Percentiles rank a stretch among this genome's conserved stretches.
These are phyloP conservation scores for Zaprionus obscuricornis DNA, from an alignment of 2,888 invertebrate genomes.

Conservation along the genomic window DNA sequence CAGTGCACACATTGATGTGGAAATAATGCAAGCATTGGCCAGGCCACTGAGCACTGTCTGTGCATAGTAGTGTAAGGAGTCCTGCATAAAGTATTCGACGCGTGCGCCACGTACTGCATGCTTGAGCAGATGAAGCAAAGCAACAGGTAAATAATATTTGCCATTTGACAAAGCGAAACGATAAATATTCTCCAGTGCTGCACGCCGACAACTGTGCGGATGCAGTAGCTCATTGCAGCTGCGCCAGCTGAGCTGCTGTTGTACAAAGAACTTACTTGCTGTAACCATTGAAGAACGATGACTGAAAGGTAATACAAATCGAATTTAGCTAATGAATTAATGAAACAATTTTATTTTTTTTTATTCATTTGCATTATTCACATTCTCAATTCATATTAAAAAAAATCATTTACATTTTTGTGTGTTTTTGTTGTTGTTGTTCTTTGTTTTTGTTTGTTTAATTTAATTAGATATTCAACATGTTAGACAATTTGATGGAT, in stretches of 20 bases:
- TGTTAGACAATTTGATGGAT: not conserved
- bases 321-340: too few relatives aligned
- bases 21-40: conserved; percentile 33
- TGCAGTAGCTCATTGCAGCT: conserved; percentile 67
- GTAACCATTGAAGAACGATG: conserved; percentile 54
- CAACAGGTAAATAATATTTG: conserved; percentile 69
- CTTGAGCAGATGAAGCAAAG: conserved; percentile 54
- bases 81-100: conserved; percentile 42
- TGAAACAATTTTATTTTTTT: too few relatives aligned
- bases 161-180: conserved; percentile 49
- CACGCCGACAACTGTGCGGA: conserved; percentile 50
- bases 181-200: conserved; percentile 36
- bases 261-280: conserved; percentile 64
- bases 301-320: conserved; percentile 3
- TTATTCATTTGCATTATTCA: too few relatives aligned
- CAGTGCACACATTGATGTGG: conserved; percentile 51
- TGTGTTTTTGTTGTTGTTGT: too few relatives aligned
- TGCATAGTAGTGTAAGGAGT: conserved; percentile 52
- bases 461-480: conserved; percentile 30
- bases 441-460: too few relatives aligned
- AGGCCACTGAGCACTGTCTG: conserved; percentile 51
- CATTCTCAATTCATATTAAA: too few relatives aligned
- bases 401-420: too few relatives aligned
- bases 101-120: conserved; percentile 41
- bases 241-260: conserved; percentile 43